Base-by-base conservation (phyloP, 1,140 invertebrate genomes). In the Littorina saxatilis region DNA sequence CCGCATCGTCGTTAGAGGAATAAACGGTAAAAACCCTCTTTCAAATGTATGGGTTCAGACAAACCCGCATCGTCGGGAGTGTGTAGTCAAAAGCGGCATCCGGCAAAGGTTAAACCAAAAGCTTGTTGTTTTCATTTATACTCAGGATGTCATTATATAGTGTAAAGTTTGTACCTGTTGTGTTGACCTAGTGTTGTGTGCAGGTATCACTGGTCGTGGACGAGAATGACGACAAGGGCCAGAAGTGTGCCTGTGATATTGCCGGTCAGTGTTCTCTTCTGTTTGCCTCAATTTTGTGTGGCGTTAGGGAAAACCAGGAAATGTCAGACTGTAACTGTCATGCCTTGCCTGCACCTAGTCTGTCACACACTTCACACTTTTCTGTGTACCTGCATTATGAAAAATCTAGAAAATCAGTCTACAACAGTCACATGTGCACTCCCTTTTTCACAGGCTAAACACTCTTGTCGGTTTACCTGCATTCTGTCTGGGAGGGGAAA, bases 171-270 rank as follows among this genome's bases (percentile, higher is more conserved):
- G n/a, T n/a, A n/a, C n/a, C n/a, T n/a, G n/a, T n/a, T n/a, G n/a
- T n/a, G n/a, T n/a, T n/a, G n/a, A 47, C 43, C 5, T 17, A 47
- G 43, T 47, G 7, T 47, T 47, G 43, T 47, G 5, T 82, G 3
- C 82, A 90, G 88, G 82, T 95, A 29, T 94, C 94, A 0, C 91
- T 94, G 40, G 88, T 95, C 2, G 93, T 93, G 70, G 91, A 90
- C 61, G 91, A 92, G 86, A 93, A 93, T 23, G 93, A 94, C 73
- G 88, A 92, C 27, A 93, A 94, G 80, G 89, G 95, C 13, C 93
- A 94, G 52, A 84, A 94, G 80, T 92, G 93, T 79, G 93, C 94
- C 23, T 91, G 94, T 87, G 88, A 90, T 84, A 91, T 94, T 68
- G 93, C 92, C 83, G 88, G 88, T 90, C n/a, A 29, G 76, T 29